These are phyloP conservation scores for Eulemur rufifrons DNA, from an alignment of 2,113 vertebrate species.

Conservation along the genomic window DNA sequence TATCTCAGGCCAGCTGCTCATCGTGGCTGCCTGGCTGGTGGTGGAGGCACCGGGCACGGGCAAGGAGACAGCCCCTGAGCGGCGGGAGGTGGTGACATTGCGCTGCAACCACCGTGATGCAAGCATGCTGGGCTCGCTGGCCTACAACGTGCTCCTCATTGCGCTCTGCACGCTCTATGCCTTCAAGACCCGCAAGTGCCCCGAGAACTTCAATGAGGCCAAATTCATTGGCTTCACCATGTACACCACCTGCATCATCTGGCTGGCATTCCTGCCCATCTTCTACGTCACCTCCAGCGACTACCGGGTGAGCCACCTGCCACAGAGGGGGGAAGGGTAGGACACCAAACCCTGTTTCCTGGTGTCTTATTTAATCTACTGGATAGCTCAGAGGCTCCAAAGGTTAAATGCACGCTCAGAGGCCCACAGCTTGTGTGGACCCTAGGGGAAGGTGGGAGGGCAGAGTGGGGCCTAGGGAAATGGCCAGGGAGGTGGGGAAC, in stretches of 20 bases:
- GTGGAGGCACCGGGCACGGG: slow-evolving; percentile 94
- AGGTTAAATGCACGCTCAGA: not conserved
- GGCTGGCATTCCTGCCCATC: slow-evolving; percentile 99
- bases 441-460: not conserved
- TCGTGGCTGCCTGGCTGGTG: slow-evolving; percentile 95
- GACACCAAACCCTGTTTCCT: not conserved
- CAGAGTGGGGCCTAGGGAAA: not conserved
- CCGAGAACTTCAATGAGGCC: slow-evolving; percentile 99
- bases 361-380: not conserved
- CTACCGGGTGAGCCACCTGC: slow-evolving; percentile 91
- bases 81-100: slow-evolving; percentile 94
- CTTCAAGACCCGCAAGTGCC: slow-evolving; percentile 99
- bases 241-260: slow-evolving; percentile 99
- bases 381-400: not conserved
- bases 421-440: not conserved
- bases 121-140: slow-evolving; percentile 97
- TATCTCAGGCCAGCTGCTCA: slow-evolving; percentile 97
- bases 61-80: slow-evolving; percentile 94
- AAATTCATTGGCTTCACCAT: slow-evolving; percentile 99
- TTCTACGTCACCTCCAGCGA: slow-evolving; percentile 99
- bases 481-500: not conserved
- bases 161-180: slow-evolving; percentile 98
- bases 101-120: slow-evolving; percentile 97
- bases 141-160: slow-evolving; percentile 97
- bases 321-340: not conserved